Evolutionary conservation across 2,113 vertebrate species (phyloP).

Genomic region (Callionymus lyra): DNA sequence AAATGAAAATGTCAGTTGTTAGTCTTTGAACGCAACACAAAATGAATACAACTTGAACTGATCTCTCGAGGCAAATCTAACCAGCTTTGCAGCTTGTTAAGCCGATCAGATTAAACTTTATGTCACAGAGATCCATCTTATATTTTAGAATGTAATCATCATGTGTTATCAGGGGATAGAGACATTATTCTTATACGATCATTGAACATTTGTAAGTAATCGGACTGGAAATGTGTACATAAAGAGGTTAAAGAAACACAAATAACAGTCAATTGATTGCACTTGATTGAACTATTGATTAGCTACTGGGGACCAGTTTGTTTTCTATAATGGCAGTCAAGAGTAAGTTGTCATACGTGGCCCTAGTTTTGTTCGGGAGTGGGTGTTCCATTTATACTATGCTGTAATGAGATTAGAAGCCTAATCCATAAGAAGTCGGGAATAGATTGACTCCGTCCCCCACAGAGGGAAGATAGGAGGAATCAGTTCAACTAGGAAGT

Average conservation of each 20-base stretch:
- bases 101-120: constrained; percentile 40
- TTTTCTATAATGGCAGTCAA: neutral
- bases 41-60: constrained; percentile 18
- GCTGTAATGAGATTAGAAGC: constrained; percentile 63
- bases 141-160: neutral
- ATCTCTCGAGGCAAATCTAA: constrained; percentile 26
- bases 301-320: no score
- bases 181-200: no score
- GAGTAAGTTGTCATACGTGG: no score
- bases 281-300: neutral
- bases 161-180: no score
- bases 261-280: no score
- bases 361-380: constrained; percentile 20
- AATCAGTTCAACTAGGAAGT: constrained; percentile 1
- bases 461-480: neutral
- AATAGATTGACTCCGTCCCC: constrained; percentile 38
- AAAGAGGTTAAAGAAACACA: no score
- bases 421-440: constrained; percentile 57
- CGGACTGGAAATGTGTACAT: no score
- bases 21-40: no score
- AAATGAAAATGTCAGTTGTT: no score
- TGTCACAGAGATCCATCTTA: constrained; percentile 4
- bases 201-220: no score
- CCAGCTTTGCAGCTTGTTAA: constrained; percentile 39
- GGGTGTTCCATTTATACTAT: constrained; percentile 24